A percentile compares a stretch with the other conserved stretches of the same genome.
Evolutionary conservation across 1,140 invertebrate genomes (phyloP).

Genomic region (Hylaeus volcanicus): DNA sequence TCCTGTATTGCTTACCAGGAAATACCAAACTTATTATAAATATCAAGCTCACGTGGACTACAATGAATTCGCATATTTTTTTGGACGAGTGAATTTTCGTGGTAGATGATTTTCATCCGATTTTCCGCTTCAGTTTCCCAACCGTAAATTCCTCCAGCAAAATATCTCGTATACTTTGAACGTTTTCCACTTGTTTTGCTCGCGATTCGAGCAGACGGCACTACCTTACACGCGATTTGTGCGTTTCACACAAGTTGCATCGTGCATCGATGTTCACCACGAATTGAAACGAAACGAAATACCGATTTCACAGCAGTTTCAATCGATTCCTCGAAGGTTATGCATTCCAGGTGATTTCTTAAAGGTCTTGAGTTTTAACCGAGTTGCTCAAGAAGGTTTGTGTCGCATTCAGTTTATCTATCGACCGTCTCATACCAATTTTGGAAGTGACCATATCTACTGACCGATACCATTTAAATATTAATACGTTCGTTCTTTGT

Average conservation of each 20-base stretch:
- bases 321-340: conserved; percentile 29
- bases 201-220: not conserved
- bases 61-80: not conserved
- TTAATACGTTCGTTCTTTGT: not conserved
- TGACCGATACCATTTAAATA: not conserved
- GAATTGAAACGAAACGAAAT: not conserved
- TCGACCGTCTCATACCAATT: not conserved
- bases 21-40: too few relatives aligned
- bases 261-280: conserved; percentile 24
- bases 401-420: not conserved
- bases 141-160: conserved; percentile 2
- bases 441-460: not conserved
- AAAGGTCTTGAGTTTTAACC: too few relatives aligned
- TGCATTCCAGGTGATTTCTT: not conserved
- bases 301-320: conserved; percentile 13
- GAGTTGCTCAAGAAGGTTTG: conserved; percentile 17
- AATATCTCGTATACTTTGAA: conserved; percentile 23
- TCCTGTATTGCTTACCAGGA: too few relatives aligned
- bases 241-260: not conserved
- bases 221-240: conserved; percentile 11
- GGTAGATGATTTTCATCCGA: not conserved
- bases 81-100: conserved; percentile 12
- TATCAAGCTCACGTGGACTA: too few relatives aligned
- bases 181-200: conserved; percentile 16
- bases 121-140: conserved; percentile 18